Conservation (phyloP, 2,113 vertebrate species). For the Ceyx melanurus region DNA sequence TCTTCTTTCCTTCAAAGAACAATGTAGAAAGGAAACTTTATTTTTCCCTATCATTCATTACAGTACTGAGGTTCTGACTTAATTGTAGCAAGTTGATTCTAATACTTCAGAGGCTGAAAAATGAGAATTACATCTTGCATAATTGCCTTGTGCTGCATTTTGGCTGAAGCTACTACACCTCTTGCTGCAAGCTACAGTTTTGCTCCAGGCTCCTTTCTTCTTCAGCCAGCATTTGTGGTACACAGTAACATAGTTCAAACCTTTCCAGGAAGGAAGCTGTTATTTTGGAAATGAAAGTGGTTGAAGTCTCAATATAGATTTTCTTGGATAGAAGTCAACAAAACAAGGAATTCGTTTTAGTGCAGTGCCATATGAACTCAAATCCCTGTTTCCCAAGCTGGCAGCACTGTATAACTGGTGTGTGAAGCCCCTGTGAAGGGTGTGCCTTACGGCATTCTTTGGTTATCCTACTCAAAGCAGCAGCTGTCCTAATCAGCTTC, state of each 20-base stretch:
- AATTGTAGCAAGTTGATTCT: background rate
- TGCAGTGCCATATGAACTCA: background rate
- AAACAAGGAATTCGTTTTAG: background rate
- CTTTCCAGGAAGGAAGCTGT: background rate
- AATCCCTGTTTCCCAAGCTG: background rate
- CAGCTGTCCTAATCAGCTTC: background rate
- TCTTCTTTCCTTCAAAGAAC: conserved; percentile 85
- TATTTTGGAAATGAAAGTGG: background rate
- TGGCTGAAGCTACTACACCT: background rate
- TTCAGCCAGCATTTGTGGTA: background rate
- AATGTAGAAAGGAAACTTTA: background rate
- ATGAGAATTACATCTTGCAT: background rate
- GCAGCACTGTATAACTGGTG: background rate
- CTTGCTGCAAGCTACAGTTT: background rate
- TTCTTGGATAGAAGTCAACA: background rate
- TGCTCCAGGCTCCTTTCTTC: background rate
- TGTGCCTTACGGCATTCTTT: background rate
- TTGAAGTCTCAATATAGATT: background rate
- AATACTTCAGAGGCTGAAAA: background rate
- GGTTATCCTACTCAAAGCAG: background rate
- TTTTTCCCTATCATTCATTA: background rate
- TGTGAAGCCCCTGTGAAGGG: background rate
- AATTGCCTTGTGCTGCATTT: background rate
- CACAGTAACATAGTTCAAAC: background rate
- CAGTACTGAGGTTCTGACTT: background rate